Evolutionary conservation across 2,797 vertebrate species (phyloP).

Genomic region (Mormyrus hasselquistii): DNA sequence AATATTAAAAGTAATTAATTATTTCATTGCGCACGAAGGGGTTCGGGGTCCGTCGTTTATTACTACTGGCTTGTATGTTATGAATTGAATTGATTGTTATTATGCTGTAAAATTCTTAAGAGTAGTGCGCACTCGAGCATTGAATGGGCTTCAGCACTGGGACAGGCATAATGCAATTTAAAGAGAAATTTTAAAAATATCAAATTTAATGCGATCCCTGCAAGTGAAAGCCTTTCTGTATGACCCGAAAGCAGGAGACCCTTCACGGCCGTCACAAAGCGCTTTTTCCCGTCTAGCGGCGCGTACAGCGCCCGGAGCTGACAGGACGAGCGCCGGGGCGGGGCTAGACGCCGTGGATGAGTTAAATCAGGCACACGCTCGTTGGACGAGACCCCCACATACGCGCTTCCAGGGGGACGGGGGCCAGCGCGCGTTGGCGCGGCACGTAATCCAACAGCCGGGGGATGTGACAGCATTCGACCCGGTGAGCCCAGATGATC

Average conservation of each 20-base stretch:
- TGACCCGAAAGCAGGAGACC: neutral
- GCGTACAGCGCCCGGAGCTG: constrained; percentile 47
- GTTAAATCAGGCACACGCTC: constrained; percentile 58
- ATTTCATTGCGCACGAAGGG: neutral
- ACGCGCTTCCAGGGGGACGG: constrained; percentile 49
- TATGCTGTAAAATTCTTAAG: neutral
- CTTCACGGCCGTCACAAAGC: constrained; percentile 35
- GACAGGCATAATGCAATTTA: neutral
- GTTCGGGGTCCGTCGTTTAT: neutral
- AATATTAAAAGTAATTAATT: neutral
- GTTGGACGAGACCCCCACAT: constrained; percentile 33
- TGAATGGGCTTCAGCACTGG: neutral
- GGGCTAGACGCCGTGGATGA: constrained; percentile 54
- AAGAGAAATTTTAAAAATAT: neutral
- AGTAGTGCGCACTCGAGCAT: neutral
- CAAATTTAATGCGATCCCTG: neutral
- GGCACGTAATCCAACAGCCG: constrained; percentile 56
- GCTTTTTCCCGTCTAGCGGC: constrained; percentile 51
- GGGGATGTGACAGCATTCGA: constrained; percentile 51
- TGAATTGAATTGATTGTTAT: neutral
- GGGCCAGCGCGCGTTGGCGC: constrained; percentile 57
- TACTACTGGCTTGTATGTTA: neutral
- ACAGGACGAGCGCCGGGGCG: constrained; percentile 44
- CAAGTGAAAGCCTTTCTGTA: neutral
- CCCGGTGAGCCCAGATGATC: constrained; percentile 60